Evolutionary conservation across 2,888 invertebrate species (phyloP), one percentile per base, ranked within the genome.

Genomic region (Melikaiella ostensackeni): DNA sequence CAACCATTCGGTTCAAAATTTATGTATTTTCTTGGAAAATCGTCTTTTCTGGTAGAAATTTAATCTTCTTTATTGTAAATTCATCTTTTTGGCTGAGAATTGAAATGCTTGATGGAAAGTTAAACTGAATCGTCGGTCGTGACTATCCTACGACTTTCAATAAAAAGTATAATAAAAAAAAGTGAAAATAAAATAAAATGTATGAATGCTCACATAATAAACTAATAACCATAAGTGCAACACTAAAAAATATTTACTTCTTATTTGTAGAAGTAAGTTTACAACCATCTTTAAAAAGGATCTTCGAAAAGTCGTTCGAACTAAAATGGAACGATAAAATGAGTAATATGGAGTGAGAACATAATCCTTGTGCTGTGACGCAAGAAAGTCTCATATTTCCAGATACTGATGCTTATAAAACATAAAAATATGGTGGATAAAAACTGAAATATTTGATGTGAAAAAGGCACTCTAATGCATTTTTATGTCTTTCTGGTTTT

Each of bases 281-380:
- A 50, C 27, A 70, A 19, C 30, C 30, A 50, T 66, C 46, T 70
- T 42, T 46, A n/a, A 70, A 24, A 57, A 24, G 24, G 5, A 57
- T 8, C 30, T 46, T 27, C n/a, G 30, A 50, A 27, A n/a, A 50
- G 27, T 38, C 70, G 1, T 19, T 66, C 4, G 50, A 27, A n/a
- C 9, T n/a, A 62, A 62, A 62, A 62, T 35, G 11, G 33, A 63
- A 11, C n/a, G 30, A 70, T 70, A 19, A 70, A 70, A 50, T 19
- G n/a, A 27, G 46, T 50, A 50, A 16, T 42, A 42, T 19, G 46
- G n/a, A 46, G 30, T 27, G 16, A 27, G 70, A 70, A 24, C 70
- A 70, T 50, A 70, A 70, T 50, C 42, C 33, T 50, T 70, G n/a
- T 30, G 19, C 50, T n/a, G 27, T 50, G 70, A 70, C 46, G 70